phyloP scores from a whole-genome alignment of 2,888 invertebrate species.

The Drosophila mimetica region DNA sequence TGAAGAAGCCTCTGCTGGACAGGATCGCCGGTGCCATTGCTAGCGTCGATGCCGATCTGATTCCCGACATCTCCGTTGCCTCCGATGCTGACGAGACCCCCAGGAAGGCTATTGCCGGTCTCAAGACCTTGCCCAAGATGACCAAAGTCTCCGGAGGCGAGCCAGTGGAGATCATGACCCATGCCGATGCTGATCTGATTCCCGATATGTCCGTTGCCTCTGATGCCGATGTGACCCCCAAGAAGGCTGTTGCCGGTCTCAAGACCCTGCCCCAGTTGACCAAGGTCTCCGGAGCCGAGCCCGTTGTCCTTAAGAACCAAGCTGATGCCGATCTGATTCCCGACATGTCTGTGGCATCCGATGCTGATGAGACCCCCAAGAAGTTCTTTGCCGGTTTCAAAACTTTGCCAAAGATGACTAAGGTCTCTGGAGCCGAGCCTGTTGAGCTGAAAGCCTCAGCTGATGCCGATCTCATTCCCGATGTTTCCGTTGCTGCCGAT shows the following conservation, averaged over 20 bases:
- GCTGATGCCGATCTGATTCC: slow-evolving; percentile 30
- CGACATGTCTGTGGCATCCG: slow-evolving; percentile 16
- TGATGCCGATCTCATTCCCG: slow-evolving; percentile 30
- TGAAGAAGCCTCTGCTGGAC: slow-evolving; percentile 9
- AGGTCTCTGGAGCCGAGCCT: slow-evolving; percentile 15
- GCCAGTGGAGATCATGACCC: not conserved
- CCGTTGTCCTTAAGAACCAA: slow-evolving; percentile 1
- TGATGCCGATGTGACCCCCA: slow-evolving; percentile 29
- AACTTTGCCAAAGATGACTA: slow-evolving; percentile 1
- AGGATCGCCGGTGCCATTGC: slow-evolving; percentile 17
- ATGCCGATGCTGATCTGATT: slow-evolving; percentile 18
- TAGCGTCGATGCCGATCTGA: slow-evolving; percentile 28
- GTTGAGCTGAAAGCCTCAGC: not conserved
- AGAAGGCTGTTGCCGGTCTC: slow-evolving; percentile 1
- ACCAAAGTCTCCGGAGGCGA: slow-evolving; percentile 10
- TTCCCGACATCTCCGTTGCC: slow-evolving; percentile 57
- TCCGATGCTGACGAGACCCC: slow-evolving; percentile 29
- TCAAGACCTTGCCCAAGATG: slow-evolving; percentile 6
- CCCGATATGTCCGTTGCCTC: slow-evolving; percentile 39
- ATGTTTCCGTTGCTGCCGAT: slow-evolving; percentile 20
- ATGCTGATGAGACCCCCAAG: slow-evolving; percentile 16
- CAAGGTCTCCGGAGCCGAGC: slow-evolving; percentile 14
- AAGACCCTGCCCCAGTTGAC: slow-evolving; percentile 12
- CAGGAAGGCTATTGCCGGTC: not conserved
- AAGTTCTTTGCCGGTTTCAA: slow-evolving; percentile 14